phyloP scores from a whole-genome alignment of 2,888 invertebrate genomes.

The Drosophila colorata region DNA sequence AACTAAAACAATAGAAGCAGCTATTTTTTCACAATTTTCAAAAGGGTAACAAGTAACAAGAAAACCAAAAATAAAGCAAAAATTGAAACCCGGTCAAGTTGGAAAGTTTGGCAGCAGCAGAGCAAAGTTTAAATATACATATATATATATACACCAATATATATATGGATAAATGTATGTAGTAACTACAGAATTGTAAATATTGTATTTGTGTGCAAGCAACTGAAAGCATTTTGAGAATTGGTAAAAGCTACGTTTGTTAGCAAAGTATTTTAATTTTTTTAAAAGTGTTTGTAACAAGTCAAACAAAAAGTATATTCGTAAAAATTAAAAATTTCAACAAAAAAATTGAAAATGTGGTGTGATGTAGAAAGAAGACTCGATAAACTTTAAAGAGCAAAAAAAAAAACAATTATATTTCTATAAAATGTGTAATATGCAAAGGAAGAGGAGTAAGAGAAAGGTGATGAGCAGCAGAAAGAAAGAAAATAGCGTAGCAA shows the following conservation, averaged over 20 bases:
- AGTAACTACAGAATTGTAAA: conserved; percentile 62
- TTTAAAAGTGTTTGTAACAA: conserved; percentile 45
- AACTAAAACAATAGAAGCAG: conserved; percentile 72
- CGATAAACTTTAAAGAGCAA: conserved; percentile 53
- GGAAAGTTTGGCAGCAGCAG: conserved; percentile 24
- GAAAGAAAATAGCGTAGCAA: conserved; percentile 61
- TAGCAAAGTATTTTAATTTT: conserved; percentile 68
- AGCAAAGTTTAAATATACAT: conserved; percentile 42
- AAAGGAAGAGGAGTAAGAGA: conserved; percentile 13
- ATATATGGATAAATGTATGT: conserved; percentile 44
- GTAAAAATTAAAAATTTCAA: conserved; percentile 12
- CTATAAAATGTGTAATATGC: conserved; percentile 61
- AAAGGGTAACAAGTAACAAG: conserved; percentile 34
- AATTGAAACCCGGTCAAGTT: conserved; percentile 28
- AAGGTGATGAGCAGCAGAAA: conserved; percentile 1
- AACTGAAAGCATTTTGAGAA: conserved; percentile 47
- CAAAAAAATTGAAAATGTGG: conserved; percentile 34
- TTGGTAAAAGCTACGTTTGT: conserved; percentile 45
- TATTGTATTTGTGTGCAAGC: conserved; percentile 64
- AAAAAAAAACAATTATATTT: conserved; percentile 64
- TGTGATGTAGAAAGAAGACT: conserved; percentile 63
- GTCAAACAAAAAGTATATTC: conserved; percentile 27
- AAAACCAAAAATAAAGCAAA: conserved; percentile 12
- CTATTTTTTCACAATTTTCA: conserved; percentile 79
- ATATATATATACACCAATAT: conserved; percentile 32